phyloP scores from a whole-genome alignment of 2,888 invertebrate genomes.

The Acholoe squamosa region DNA sequence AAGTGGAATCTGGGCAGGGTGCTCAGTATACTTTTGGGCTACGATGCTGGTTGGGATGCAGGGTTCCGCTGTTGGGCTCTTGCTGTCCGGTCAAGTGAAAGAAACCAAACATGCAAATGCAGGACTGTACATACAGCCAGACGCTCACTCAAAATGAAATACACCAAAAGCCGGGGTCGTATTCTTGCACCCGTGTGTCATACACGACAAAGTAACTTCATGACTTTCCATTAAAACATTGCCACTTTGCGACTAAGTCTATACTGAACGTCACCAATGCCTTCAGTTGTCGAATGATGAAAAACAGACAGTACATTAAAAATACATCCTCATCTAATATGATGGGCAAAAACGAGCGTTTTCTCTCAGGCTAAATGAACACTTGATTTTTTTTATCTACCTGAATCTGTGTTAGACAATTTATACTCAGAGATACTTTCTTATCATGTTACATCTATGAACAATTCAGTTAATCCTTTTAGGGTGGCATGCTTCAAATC shows the following conservation, averaged over 20 bases:
- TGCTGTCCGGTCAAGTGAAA: slow-evolving; percentile 46
- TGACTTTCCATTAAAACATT: not conserved
- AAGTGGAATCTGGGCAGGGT: too few species aligned
- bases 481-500: too few species aligned
- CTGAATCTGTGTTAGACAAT: not conserved
- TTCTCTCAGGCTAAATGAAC: not conserved
- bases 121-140: slow-evolving; percentile 23
- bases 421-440: not conserved
- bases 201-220: not conserved
- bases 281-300: not conserved
- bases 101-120: slow-evolving; percentile 23
- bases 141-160: not conserved
- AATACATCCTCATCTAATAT: not conserved
- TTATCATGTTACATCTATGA: not conserved
- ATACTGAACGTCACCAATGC: not conserved
- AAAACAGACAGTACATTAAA: not conserved
- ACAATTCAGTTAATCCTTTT: too few species aligned
- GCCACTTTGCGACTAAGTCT: not conserved
- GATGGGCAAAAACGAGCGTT: not conserved
- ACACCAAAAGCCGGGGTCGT: slow-evolving; percentile 34
- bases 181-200: not conserved
- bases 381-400: not conserved
- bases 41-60: not conserved
- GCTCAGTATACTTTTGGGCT: not conserved
- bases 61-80: not conserved